A percentile compares a stretch with the other conserved stretches of the same genome.
Conservation (phyloP, 2,797 vertebrate species). For the Falco biarmicus region DNA sequence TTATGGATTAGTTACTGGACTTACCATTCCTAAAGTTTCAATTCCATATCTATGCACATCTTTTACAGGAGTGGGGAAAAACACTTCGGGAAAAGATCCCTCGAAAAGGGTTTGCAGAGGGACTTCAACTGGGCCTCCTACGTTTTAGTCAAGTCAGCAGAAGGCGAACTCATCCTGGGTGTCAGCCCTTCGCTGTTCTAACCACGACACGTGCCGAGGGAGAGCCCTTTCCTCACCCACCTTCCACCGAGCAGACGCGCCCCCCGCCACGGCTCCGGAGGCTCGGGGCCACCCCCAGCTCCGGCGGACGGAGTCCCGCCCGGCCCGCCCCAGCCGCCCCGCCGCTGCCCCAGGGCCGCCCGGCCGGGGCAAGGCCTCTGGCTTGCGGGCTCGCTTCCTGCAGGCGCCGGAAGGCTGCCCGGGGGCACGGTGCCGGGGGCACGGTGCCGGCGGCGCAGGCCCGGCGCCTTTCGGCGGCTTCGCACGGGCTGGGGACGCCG, state of each 20-base stretch:
- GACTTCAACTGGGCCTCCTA: background rate
- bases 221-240: background rate
- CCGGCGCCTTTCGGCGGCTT: background rate
- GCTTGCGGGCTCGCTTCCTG: background rate
- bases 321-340: background rate
- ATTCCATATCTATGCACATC: accelerated
- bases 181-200: background rate
- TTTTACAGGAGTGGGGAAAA: background rate
- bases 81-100: background rate
- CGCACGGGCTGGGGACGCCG: background rate
- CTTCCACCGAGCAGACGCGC: too few relatives aligned
- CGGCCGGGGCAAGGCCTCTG: background rate
- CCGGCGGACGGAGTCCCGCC: background rate
- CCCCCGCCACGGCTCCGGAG: background rate
- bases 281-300: background rate
- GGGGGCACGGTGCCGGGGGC: too few relatives aligned
- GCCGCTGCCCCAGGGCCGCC: background rate
- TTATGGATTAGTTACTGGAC: background rate
- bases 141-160: background rate
- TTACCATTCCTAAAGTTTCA: background rate
- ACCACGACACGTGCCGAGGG: background rate
- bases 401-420: background rate
- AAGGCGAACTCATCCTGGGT: background rate
- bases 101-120: background rate
- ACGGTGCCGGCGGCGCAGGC: too few relatives aligned